Base-by-base conservation (phyloP, 2,113 vertebrate genomes). In the Percopsis transmontana region DNA sequence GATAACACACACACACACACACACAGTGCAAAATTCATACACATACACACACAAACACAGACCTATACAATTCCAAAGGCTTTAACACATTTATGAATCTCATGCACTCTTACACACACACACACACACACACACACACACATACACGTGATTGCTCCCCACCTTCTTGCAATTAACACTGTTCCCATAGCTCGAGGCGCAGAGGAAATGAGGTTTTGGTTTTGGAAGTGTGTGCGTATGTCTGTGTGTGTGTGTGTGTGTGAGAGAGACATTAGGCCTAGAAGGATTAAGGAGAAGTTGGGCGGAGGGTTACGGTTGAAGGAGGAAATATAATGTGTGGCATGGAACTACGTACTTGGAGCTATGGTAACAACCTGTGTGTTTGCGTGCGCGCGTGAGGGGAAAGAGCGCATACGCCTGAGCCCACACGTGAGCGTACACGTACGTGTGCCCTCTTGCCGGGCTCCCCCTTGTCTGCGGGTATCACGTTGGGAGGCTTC, bases 121-220 rank as follows among this genome's bases (percentile, higher is more conserved):
- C 85, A 73, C 73, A 58, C 69, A 57, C 20, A 39, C 54, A 39
- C 27, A 45, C 69, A 48, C 20, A 68, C 64, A 80, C 27, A 42
- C 76, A 65, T 69, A 71, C 68, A 55, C 66, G 23, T 58, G 52
- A 73, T 76, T 68, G 44, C 70, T 72, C 87, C 72, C 81, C 82
- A 85, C 83, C 88, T 87, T 87, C 52, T 72, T 58, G 58, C 91
- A 92, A 91, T 92, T 92, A 91, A 90, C 85, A 81, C 71, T 76
- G 78, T 83, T 85, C 86, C 79, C 77, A 80, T 88, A 85, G 89
- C 91, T 90, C 0, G 70, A 83, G 90, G 91, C 81, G 38, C 68
- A 79, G 72, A 91, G 91, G 90, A 92, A 92, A 91, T 91, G 72
- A 91, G 85, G 77, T 90, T 90, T 89, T 82, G 80, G 79, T 85